Conservation (phyloP, 1,140 invertebrate species). For the Chelonus insularis region DNA sequence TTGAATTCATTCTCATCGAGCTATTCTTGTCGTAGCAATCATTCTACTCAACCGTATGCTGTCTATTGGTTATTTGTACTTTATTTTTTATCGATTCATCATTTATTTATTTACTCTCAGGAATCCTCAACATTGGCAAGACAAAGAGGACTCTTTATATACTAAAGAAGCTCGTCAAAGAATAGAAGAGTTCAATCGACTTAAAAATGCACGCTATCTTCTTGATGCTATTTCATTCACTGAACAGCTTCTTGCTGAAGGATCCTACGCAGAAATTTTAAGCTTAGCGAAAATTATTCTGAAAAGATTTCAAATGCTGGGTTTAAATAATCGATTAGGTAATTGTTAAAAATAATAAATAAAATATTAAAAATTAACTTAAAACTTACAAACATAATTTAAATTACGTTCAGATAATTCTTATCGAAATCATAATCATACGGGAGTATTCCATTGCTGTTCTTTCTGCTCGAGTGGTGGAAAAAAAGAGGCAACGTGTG, state of each 20-base stretch:
- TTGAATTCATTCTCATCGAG: conserved; percentile 34
- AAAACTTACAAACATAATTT: too few species aligned
- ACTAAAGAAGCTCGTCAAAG: conserved; percentile 45
- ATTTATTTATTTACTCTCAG: conserved; percentile 2
- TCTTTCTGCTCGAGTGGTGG: conserved; percentile 80
- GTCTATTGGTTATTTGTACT: background rate
- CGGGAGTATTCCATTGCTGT: conserved; percentile 77
- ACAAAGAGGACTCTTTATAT: conserved; percentile 30
- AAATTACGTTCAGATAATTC: conserved; percentile 45
- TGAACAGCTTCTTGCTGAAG: conserved; percentile 67
- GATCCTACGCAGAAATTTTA: conserved; percentile 70
- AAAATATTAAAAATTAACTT: too few species aligned
- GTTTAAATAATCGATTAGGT: conserved; percentile 29
- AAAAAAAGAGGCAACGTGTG: conserved; percentile 68
- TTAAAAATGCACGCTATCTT: conserved; percentile 46
- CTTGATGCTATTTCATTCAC: conserved; percentile 65
- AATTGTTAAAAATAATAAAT: too few species aligned
- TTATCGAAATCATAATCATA: conserved; percentile 55
- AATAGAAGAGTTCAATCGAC: conserved; percentile 49
- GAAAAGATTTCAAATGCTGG: conserved; percentile 63
- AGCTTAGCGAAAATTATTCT: conserved; percentile 67
- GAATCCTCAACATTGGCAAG: conserved; percentile 24
- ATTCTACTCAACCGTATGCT: conserved; percentile 1
- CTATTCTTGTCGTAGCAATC: conserved; percentile 10
- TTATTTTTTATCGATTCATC: background rate